Percentiles rank a stretch among this genome's conserved stretches.
These are phyloP conservation scores for Porites cylindrica DNA, from an alignment of 92 coral and sea anemone species.

Conservation along the genomic window DNA sequence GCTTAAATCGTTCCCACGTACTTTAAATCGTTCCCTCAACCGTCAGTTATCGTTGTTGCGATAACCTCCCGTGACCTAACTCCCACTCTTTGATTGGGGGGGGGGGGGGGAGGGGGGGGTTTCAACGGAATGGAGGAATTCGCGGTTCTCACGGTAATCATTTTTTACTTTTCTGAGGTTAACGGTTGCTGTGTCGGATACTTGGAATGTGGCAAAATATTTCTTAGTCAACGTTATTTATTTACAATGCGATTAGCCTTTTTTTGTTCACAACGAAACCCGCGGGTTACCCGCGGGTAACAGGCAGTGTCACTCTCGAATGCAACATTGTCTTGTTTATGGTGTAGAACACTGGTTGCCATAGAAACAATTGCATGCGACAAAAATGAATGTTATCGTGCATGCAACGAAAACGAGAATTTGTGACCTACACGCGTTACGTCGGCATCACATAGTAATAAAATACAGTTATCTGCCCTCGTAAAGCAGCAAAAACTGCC, in stretches of 20 bases:
- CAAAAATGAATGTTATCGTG: not conserved
- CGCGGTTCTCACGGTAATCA: too few relatives aligned
- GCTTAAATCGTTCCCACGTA: too few relatives aligned
- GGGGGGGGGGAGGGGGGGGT: too few relatives aligned
- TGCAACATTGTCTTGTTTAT: not conserved
- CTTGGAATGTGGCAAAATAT: too few relatives aligned
- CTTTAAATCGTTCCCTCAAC: too few relatives aligned
- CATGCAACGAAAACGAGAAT: not conserved
- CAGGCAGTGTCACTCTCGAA: not conserved
- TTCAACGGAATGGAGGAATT: too few relatives aligned
- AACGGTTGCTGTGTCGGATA: too few relatives aligned
- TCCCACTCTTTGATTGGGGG: too few relatives aligned
- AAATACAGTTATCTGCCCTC: constrained; percentile 41
- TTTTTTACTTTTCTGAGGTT: too few relatives aligned
- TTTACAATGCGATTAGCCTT: constrained; percentile 11
- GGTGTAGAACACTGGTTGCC: not conserved
- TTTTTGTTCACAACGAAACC: not conserved
- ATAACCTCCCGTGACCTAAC: too few relatives aligned
- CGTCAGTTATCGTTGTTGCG: too few relatives aligned
- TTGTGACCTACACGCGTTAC: not conserved
- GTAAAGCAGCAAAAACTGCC: constrained; percentile 24
- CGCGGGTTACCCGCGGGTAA: not conserved
- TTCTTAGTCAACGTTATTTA: not conserved
- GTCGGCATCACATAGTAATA: not conserved
- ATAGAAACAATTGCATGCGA: not conserved